Conservation (phyloP, 2,113 vertebrate species). For the Bolborhynchus lineola region DNA sequence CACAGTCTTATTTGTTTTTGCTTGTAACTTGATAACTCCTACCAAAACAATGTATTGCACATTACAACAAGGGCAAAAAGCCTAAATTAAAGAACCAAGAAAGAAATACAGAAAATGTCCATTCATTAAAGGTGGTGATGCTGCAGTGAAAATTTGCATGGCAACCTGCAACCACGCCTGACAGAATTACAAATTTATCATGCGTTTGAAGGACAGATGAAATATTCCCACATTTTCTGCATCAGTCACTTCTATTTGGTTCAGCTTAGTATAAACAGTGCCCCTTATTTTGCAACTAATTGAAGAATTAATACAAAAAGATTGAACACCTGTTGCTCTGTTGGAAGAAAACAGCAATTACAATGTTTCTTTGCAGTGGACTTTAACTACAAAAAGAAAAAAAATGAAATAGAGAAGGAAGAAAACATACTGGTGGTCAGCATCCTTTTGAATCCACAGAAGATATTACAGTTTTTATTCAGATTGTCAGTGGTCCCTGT, state of each 20-base stretch:
- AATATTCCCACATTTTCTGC: constrained; percentile 49
- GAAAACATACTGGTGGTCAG: neutral
- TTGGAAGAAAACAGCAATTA: constrained; percentile 49
- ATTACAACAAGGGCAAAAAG: neutral
- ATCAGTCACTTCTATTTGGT: constrained; percentile 41
- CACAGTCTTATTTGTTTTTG: constrained; percentile 29
- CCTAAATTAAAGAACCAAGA: neutral
- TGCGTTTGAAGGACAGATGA: constrained; percentile 26
- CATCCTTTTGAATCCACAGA: neutral
- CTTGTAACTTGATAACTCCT: constrained; percentile 19
- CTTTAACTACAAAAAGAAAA: neutral
- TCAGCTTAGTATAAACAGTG: constrained; percentile 49
- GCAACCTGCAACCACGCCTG: neutral
- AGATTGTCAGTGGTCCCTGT: neutral
- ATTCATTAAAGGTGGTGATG: constrained; percentile 2
- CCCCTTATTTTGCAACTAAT: constrained; percentile 43
- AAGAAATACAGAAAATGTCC: neutral
- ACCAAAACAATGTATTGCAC: neutral
- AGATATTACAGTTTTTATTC: neutral
- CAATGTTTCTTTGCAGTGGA: neutral
- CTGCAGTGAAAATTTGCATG: neutral
- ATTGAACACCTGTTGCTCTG: constrained; percentile 55
- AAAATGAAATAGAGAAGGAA: neutral
- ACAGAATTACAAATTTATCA: constrained; percentile 31
- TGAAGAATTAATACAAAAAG: constrained; percentile 60